These are phyloP conservation scores for Sterna hirundo DNA, from an alignment of 2,113 vertebrate species.

Conservation along the genomic window DNA sequence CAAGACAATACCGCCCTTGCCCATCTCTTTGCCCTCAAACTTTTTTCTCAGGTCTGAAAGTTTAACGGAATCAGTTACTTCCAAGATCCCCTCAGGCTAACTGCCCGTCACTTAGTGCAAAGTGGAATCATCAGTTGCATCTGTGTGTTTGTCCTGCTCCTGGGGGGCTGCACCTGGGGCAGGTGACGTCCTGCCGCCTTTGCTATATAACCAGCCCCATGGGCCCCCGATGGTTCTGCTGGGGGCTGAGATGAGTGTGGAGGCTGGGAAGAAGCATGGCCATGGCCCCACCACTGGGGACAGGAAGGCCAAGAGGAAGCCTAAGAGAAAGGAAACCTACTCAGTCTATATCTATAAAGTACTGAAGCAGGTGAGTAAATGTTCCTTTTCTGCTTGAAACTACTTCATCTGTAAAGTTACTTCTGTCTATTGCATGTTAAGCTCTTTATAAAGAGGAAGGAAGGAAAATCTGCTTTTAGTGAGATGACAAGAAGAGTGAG, in stretches of 20 bases:
- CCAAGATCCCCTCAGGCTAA: background rate
- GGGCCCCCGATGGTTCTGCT: fast-evolving
- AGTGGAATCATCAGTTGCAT: background rate
- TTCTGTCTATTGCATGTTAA: background rate
- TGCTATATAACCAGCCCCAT: background rate
- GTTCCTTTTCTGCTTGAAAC: background rate
- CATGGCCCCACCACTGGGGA: background rate
- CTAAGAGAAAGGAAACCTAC: constrained; percentile 16
- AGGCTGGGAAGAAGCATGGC: background rate
- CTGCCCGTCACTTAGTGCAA: background rate
- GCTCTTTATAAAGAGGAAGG: background rate
- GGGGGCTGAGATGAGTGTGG: background rate
- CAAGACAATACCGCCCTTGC: background rate
- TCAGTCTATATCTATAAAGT: constrained; percentile 56
- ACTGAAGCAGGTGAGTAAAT: constrained; percentile 53
- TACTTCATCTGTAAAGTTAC: fast-evolving
- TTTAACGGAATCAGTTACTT: background rate
- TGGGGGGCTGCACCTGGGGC: background rate
- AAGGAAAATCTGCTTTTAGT: background rate
- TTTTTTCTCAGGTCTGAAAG: background rate
- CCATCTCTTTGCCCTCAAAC: background rate
- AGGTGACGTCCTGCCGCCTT: background rate
- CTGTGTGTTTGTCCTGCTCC: background rate
- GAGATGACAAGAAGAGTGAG: background rate
- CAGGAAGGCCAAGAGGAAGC: background rate